Evolutionary conservation across 2,797 vertebrate genomes (phyloP), one percentile per base, ranked within the genome.

Genomic region (Cottoperca gobio): DNA sequence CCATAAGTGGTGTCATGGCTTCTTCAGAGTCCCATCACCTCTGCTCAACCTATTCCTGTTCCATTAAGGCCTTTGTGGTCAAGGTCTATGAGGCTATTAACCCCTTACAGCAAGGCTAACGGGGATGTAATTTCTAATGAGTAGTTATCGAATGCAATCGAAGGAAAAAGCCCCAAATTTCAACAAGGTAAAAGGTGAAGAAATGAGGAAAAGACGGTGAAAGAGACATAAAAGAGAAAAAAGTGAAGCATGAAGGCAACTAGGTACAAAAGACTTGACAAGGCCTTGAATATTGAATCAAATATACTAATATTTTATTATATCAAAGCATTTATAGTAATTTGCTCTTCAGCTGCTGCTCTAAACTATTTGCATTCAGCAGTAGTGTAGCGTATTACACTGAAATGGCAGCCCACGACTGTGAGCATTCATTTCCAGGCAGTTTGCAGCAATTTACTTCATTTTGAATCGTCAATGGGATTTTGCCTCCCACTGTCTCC

Each of bases 21-120:
- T 86, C 69, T 80, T 83, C 21, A 2, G 62, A 85, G 85, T 72
- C 45, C 77, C 60, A 33, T 76, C 81, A 78, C 83, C 88, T 84
- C 74, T 70, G 45, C 53, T 87, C 78, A 86, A 84, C 79, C 48
- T 24, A 50, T 68, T 89, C 78, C 79, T 82, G 73, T 86, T 90
- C 86, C 83, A 91, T 90, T 92, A 91, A 85, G 62, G 80, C 68
- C 50, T 72, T 54, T 43, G 54, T 80, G 86, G 78, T 82, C 73
- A 79, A 62, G 86, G 86, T 90, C 89, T 70, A 52, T 48, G 48
- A 71, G 79, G 70, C 76, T 81, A 90, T 93, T 90, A 92, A 90
- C 90, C 87, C 83, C 61, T 78, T 59, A 64, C 19, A 65, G 73
- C 66, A 60, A 67, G 62, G 61, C 59, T 63, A 69, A 45, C 7